These are phyloP conservation scores for Norana najaformis DNA, from an alignment of 2,888 invertebrate genomes.

Conservation along the genomic window DNA sequence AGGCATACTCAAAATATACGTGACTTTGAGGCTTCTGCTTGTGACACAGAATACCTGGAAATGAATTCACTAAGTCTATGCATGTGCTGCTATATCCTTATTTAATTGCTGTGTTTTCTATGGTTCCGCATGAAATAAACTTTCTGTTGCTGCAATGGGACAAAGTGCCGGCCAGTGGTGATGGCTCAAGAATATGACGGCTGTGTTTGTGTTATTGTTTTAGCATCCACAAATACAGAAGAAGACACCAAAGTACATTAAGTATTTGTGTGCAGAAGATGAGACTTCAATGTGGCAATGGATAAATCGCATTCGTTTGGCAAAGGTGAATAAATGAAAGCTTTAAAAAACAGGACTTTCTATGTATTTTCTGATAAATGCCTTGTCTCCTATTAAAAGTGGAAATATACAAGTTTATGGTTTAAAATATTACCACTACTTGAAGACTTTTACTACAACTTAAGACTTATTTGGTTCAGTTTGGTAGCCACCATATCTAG, in stretches of 20 bases:
- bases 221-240: constrained; percentile 84
- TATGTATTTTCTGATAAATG: neutral
- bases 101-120: neutral
- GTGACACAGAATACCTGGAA: too few relatives aligned
- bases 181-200: neutral
- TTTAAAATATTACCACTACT: too few relatives aligned
- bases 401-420: neutral
- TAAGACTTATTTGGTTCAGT: too few relatives aligned
- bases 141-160: neutral
- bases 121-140: neutral
- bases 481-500: too few relatives aligned
- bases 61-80: too few relatives aligned
- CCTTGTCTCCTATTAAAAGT: neutral
- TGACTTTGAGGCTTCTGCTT: too few relatives aligned
- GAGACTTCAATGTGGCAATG: constrained; percentile 82
- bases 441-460: too few relatives aligned
- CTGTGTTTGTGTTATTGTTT: constrained; percentile 25
- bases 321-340: constrained; percentile 16
- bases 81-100: neutral
- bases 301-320: constrained; percentile 71
- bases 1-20: too few relatives aligned
- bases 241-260: constrained; percentile 87
- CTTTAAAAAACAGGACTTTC: neutral
- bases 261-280: constrained; percentile 95
- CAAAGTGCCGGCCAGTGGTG: neutral